These are phyloP conservation scores for Chiloscyllium punctatum DNA, from an alignment of 2,797 vertebrate species.

Conservation along the genomic window DNA sequence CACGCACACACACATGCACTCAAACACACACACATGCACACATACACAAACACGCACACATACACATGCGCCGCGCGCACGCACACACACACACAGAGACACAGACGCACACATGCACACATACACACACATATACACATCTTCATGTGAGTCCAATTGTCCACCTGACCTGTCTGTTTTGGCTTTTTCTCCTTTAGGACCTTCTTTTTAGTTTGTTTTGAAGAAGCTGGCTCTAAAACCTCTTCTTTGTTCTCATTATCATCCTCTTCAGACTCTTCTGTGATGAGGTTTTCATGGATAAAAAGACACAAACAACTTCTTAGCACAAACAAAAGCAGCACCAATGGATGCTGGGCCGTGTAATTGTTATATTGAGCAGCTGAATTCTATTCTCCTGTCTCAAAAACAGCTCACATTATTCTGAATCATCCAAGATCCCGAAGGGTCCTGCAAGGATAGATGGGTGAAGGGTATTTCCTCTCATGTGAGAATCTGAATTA, in stretches of 20 bases:
- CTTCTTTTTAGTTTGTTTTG: slow-evolving; percentile 6
- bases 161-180: slow-evolving; percentile 14
- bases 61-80: neutral
- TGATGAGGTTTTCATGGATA: neutral
- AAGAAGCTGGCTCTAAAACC: neutral
- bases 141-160: neutral
- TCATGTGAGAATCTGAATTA: no score
- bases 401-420: neutral
- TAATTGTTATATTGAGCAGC: neutral
- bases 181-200: slow-evolving; percentile 8
- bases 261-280: neutral
- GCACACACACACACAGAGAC: neutral
- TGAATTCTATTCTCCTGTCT: no score
- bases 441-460: no score
- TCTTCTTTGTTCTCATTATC: neutral
- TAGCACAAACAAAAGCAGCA: neutral
- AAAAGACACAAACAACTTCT: neutral
- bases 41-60: no score
- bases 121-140: neutral
- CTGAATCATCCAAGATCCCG: no score
- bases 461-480: no score
- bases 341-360: neutral
- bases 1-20: neutral
- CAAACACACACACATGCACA: neutral
- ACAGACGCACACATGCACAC: no score